Base-by-base conservation (phyloP, 2,888 invertebrate genomes). In the Caenorhabditis afra region DNA sequence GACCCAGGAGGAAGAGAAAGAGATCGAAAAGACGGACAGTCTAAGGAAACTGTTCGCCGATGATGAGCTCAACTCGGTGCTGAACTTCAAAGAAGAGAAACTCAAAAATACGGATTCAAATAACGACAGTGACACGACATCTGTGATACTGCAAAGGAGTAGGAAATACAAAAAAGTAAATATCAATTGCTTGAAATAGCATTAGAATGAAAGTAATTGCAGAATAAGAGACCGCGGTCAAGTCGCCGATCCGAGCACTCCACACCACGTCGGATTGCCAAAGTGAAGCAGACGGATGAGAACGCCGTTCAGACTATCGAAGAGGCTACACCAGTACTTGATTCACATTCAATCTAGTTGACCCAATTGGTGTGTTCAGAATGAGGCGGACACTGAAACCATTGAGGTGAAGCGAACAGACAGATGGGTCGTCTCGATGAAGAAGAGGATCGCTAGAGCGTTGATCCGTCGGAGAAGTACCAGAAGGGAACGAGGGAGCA, bases 371-470 rank as follows among this genome's bases (percentile, higher is more conserved):
- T 23, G 22, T 49, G 65, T 61, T 18, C 65, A 81, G 73, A 44
- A 55, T 11, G 74, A 78, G n/a, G 57, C 67, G 11, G 49, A 55
- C 2, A 49, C 50, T 22, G 78, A 73, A 16, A 55, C 61, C 3
- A 52, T 70, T 23, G 78, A 73, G 53, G 68, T 74, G 37, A 79
- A 75, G 59, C 47, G 81, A 49, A 45, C 70, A 11, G 83, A 80
- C 20, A 76, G 81, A 68, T 85, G 85, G 85, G 83, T 85, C 5
- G 62, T 66, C 0, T 81, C 81, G 5, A 83, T 85, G 83, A 83
- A 82, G 66, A 77, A 75, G 45, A 45, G 84, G 22, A 85, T 85
- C 20, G 79, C 81, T 1, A 66, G 68, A 61, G 84, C 81, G 1
- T 39, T 85, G 58, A 67, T 79, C 18, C 79, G 73, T 11, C 49